Conservation (phyloP, 2,797 vertebrate genomes). For the Urocyon cinereoargenteus region DNA sequence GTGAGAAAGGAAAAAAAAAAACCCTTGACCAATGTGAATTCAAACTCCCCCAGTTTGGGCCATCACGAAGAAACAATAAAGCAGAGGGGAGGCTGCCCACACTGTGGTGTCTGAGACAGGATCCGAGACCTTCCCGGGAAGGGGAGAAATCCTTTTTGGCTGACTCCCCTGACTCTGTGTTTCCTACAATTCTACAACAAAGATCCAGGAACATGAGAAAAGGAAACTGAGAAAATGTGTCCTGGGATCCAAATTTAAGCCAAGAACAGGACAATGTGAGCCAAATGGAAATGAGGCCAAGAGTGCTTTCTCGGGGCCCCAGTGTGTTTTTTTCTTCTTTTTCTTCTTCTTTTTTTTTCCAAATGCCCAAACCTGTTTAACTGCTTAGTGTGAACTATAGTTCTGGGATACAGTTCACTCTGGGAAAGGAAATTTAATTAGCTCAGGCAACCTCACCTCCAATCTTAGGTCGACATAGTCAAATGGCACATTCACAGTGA, state of each 20-base stretch:
- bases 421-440: conserved; percentile 41
- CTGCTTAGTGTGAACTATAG: conserved; percentile 67
- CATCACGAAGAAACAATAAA: accelerated
- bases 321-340: background rate
- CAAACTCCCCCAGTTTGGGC: background rate
- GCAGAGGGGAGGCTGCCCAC: accelerated
- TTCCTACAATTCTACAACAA: conserved; percentile 75
- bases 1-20: background rate
- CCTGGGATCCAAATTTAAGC: conserved; percentile 75
- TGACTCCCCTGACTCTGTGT: conserved; percentile 66
- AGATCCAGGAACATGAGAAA: conserved; percentile 72
- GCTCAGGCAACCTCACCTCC: background rate
- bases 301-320: conserved; percentile 78
- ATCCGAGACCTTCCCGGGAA: background rate
- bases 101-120: background rate
- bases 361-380: conserved; percentile 74
- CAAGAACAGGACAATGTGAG: conserved; percentile 62
- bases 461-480: conserved; percentile 60
- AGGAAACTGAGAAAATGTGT: conserved; percentile 82
- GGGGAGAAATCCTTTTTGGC: conserved; percentile 72
- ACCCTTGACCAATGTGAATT: background rate
- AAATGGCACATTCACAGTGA: conserved; percentile 17
- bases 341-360: conserved; percentile 33
- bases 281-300: conserved; percentile 67
- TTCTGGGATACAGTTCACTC: conserved; percentile 64